Evolutionary conservation across 2,888 invertebrate species (phyloP).

Genomic region (Rhimphoctona megacephalus): DNA sequence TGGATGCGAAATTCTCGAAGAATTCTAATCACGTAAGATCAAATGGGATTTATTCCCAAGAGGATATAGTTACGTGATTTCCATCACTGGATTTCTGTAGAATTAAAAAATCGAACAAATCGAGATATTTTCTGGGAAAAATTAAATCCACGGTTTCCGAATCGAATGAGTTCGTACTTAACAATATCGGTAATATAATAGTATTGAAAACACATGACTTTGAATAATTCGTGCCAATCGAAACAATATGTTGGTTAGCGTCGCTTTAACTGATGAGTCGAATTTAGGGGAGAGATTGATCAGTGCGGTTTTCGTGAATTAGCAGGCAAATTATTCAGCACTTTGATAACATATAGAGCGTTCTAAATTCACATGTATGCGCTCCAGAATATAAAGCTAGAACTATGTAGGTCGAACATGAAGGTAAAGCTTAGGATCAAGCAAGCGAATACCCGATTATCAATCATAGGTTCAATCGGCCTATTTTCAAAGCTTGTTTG

Average conservation of each 20-base stretch:
- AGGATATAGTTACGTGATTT: not conserved
- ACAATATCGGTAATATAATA: not conserved
- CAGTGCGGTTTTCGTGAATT: constrained; percentile 36
- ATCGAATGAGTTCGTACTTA: constrained; percentile 4
- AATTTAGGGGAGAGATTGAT: constrained; percentile 11
- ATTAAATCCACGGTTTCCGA: not conserved
- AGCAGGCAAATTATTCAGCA: constrained; percentile 28
- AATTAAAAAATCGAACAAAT: not conserved
- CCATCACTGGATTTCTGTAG: not conserved
- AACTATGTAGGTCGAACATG: not conserved
- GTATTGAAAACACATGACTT: constrained; percentile 11
- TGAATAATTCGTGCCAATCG: constrained; percentile 12
- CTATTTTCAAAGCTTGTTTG: constrained; percentile 26
- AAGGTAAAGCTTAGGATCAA: constrained; percentile 19
- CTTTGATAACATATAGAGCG: constrained; percentile 11
- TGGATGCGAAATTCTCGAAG: constrained; percentile 22
- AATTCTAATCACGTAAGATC: constrained; percentile 21
- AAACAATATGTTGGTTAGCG: constrained; percentile 13
- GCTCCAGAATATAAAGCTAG: too few relatives aligned
- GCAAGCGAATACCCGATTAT: constrained; percentile 28
- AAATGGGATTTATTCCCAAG: not conserved
- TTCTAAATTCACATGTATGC: too few relatives aligned
- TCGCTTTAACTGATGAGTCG: not conserved
- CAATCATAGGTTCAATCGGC: constrained; percentile 21
- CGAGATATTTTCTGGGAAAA: not conserved